Base-by-base conservation (phyloP, 2,113 vertebrate genomes). In the Oreocharis arfaki region DNA sequence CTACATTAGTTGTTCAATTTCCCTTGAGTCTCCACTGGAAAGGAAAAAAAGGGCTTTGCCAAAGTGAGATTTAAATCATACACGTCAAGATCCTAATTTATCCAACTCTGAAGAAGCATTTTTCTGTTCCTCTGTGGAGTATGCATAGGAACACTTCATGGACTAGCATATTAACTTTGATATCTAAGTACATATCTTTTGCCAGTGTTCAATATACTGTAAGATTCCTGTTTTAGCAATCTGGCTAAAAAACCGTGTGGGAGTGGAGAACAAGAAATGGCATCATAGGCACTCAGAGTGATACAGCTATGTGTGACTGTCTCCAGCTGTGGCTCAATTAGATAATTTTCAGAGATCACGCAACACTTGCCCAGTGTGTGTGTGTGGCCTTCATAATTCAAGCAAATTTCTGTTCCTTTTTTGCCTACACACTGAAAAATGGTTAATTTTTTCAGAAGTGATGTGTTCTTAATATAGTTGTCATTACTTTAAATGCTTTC, bases 391-490 rank as follows among this genome's bases (percentile, higher is more conserved):
- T 78, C 44, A 27, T 63, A 83, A 74, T 88, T 93, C 44, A 83
- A 71, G 20, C 2, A 81, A 46, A 70, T 39, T 64, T 92, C 37
- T 86, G 20, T 35, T 95, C 22, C 20, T 70, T 77, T 96, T 87
- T 71, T 86, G 67, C 33, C 68, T 91, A 74, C 55, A 77, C 9
- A 52, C 16, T 87, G 16, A 91, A 93, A 95, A 90, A 84, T 22
- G 1, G 20, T 50, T 89, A 33, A 3, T 37, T 69, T 67, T 82
- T 65, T 42, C 89, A 1, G 0, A 69, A 87, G 70, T 73, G 61
- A 76, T 90, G 37, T 96, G 84, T 96, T 96, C 91, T 94, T 88
- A 96, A 86, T 92, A 81, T 56, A 95, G 63, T 81, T 86, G 85
- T 90, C 71, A 86, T 93, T 93, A 90, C 53, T 94, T 90, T 89